Base-by-base conservation (phyloP, 2,113 vertebrate genomes). In the Dipodomys ordii region DNA sequence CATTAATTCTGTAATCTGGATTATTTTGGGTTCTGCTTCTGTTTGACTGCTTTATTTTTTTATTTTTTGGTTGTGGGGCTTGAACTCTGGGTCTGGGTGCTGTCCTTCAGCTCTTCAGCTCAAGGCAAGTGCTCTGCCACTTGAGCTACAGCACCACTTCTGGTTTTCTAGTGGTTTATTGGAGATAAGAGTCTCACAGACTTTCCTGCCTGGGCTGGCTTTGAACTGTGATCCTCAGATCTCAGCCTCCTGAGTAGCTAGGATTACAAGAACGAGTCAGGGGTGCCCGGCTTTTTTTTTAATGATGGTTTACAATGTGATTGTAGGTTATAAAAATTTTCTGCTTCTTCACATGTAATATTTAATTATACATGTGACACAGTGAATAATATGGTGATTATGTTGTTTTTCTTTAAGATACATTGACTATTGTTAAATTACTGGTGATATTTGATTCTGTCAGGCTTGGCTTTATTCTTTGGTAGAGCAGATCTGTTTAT, bases 331-430 rank as follows among this genome's bases (percentile, higher is more conserved):
- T 19, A 49, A 49, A 9, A 9, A 46, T 92, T 91, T 80, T 44
- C 25, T 92, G n/a, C n/a, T 94, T 71, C n/a, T 94, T 71, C 39
- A 7, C 12, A 46, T 81, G 39, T 92, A 35, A 74, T 32, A 13
- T 68, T 62, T 67, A 87, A 76, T 92, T 90, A 10, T 80, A 32
- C 91, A 74, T 80, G 44, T 76, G 60, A 71, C 23, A 83, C 64
- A 71, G 71, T 60, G 13, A 13, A 13, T 95, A 79, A 44, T 85
- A 82, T 64, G 39, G 78, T 62, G 30, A 88, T 22, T 71, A 30
- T 77, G 18, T 65, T 90, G 49, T 74, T 94, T 87, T 83, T 46
- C 57, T 90, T 94, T 90, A 83, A 79, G 76, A 15, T 80, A 53
- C 79, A 49, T 78, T 73, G 32, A 83, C 19, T 84, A 32, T 80